Evolutionary conservation across 2,113 vertebrate species (phyloP), one percentile per base, ranked within the genome.

Genomic region (Salminus brasiliensis): DNA sequence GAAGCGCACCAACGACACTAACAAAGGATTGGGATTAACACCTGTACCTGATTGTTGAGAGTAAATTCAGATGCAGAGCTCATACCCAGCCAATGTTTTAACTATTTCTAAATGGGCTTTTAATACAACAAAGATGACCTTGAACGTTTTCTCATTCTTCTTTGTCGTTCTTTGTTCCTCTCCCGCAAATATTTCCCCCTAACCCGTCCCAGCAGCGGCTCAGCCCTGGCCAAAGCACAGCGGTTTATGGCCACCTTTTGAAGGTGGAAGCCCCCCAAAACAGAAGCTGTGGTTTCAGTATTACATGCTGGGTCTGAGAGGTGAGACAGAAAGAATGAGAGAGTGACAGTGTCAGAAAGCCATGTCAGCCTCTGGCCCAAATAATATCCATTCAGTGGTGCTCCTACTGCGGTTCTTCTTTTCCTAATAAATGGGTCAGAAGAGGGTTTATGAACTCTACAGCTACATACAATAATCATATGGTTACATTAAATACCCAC

Each of bases 191-290:
- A 45, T 21, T 13, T 6, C 6, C 25, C 25, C 8, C 2, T n/a
- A n/a, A n/a, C 3, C 23, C 21, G 4, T 8, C 21, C 25, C 27
- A 27, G 34, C 45, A 47, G 66, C 23, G 7, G 34, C 34, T 45
- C 39, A 21, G 65, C 21, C 21, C 45, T 25, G 66, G 23, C 32
- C 39, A 52, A 59, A 32, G 43, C 18, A 49, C 43, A 65, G 60
- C 57, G 8, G 41, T 63, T 76, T 76, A 62, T 29, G 34, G 30
- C 55, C 16, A 6, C 21, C 34, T 39, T 39, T 41, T 43, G 1
- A 16, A 8, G 30, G 8, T 76, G 57, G 57, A 76, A 52, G 60
- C 10, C 3, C 60, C 43, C 73, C 59, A 76, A 30, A 47, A 34
- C n/a, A 43, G 36, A 39, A 69, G 36, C 66, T 41, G 36, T 27